Evolutionary conservation across 2,113 vertebrate genomes (phyloP).

Genomic region (Podarcis raffonei): DNA sequence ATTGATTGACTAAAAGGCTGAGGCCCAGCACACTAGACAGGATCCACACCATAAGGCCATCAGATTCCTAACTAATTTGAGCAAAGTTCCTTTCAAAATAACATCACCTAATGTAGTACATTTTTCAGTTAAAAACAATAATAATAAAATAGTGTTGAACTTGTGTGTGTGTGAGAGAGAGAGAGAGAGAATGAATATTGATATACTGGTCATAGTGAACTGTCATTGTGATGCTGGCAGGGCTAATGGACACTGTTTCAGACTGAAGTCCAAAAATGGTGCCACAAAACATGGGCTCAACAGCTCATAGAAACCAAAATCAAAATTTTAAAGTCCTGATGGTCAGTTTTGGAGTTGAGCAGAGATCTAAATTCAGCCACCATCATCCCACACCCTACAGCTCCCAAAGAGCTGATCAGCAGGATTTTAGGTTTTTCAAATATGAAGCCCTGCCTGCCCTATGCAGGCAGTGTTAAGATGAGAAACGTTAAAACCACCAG

Average conservation of each 20-base stretch:
- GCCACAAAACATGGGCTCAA: background rate
- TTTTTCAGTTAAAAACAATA: background rate
- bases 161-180: too few species aligned
- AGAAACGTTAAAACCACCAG: background rate
- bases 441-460: background rate
- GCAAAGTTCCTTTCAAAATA: background rate
- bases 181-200: too few species aligned
- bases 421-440: background rate
- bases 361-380: background rate
- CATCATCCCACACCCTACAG: background rate
- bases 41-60: too few species aligned
- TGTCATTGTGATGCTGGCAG: background rate
- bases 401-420: background rate
- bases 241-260: background rate
- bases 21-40: background rate
- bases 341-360: background rate
- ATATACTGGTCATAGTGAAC: too few species aligned
- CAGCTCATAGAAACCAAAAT: too few species aligned
- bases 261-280: background rate
- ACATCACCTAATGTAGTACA: background rate
- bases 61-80: background rate
- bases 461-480: background rate
- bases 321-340: background rate
- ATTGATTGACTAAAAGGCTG: background rate
- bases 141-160: background rate